Conservation (phyloP, 2,113 vertebrate genomes). For the Alectura lathami region DNA sequence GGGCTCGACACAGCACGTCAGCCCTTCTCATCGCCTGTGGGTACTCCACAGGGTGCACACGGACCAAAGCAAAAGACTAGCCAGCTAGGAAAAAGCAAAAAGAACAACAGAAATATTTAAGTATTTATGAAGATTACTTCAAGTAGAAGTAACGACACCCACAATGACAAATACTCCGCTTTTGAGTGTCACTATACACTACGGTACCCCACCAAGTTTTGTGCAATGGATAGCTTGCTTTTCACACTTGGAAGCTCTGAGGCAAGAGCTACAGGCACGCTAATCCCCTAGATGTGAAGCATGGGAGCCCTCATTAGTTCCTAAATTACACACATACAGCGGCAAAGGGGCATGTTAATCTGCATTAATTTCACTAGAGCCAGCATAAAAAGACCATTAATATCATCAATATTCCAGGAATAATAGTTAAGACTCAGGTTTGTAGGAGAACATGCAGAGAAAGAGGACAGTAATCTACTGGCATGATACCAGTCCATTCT, state of each 20-base stretch:
- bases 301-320: neutral
- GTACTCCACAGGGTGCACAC: neutral
- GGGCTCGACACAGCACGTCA: neutral
- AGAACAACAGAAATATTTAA: neutral
- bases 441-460: neutral
- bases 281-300: neutral
- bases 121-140: neutral
- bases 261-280: neutral
- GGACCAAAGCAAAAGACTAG: neutral
- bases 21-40: neutral
- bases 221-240: accelerated
- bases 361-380: neutral
- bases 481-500: neutral
- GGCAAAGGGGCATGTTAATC: neutral
- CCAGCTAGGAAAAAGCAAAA: neutral
- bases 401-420: neutral
- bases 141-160: neutral
- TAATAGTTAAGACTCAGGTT: neutral
- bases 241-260: neutral
- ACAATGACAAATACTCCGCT: neutral
- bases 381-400: neutral
- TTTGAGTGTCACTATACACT: neutral
- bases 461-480: neutral
- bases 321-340: neutral
- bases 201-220: neutral